Evolutionary conservation across 2,888 invertebrate species (phyloP).

Genomic region (Zhengitettix transpicula): DNA sequence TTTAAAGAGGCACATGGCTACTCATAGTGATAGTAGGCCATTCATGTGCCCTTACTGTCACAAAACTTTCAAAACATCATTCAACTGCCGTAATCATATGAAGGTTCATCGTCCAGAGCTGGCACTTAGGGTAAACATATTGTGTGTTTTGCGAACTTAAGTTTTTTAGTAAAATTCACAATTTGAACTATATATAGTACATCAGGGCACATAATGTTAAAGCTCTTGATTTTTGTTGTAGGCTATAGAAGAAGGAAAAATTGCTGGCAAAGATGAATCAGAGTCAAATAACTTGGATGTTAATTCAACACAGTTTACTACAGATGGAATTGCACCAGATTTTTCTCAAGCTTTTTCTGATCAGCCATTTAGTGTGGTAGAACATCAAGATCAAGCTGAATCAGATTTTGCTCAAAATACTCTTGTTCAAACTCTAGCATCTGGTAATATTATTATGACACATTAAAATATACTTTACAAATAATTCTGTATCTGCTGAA

Average conservation of each 20-base stretch:
- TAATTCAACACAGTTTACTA: not conserved
- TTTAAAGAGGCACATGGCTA: slow-evolving; percentile 32
- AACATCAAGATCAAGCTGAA: slow-evolving; percentile 7
- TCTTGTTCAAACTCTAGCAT: slow-evolving; percentile 5
- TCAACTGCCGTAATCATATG: slow-evolving; percentile 47
- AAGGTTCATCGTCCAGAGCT: slow-evolving; percentile 38
- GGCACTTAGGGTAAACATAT: slow-evolving; percentile 20
- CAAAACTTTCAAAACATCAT: slow-evolving; percentile 38
- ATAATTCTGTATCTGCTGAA: too few species aligned
- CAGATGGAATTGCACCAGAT: slow-evolving; percentile 6
- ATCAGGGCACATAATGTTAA: too few species aligned
- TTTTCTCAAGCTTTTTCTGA: slow-evolving; percentile 11
- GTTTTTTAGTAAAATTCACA: too few species aligned
- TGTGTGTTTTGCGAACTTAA: too few species aligned
- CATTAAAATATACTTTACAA: not conserved
- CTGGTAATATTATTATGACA: not conserved
- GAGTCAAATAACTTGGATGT: not conserved
- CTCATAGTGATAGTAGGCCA: slow-evolving; percentile 29
- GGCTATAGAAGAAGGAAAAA: not conserved
- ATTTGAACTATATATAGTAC: too few species aligned
- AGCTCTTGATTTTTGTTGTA: not conserved
- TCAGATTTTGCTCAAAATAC: slow-evolving; percentile 5
- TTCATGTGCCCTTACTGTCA: slow-evolving; percentile 43
- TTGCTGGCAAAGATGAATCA: not conserved
- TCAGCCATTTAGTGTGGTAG: slow-evolving; percentile 8